Evolutionary conservation across 2,888 invertebrate genomes (phyloP), one percentile per base, ranked within the genome.

Genomic region (Hesperia comma): DNA sequence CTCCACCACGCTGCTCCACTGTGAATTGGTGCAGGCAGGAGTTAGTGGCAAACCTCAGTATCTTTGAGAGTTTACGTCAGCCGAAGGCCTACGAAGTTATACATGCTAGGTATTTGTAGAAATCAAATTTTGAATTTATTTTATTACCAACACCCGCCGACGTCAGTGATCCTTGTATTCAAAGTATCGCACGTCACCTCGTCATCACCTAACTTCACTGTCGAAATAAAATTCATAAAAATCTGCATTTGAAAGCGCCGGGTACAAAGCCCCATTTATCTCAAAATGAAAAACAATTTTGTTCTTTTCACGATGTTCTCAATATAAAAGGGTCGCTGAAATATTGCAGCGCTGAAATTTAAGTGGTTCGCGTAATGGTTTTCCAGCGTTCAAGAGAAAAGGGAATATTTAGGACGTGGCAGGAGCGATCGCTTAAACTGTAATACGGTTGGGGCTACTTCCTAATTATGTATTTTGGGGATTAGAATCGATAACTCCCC

Each of bases 211-310:
- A 51, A 54, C 17, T 62, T 41, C 49, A 54, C 41, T 55, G 32
- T 43, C 19, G 17, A 62, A 62, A 62, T 43, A 8, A 33, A 55
- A 55, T 55, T 55, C 54, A 43, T 62, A 62, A 62, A 49, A 55
- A 62, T 62, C 62, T 43, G 33, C 62, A 62, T 62, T 55, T 55
- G 62, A 55, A 62, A 55, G 62, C 62, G 62, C 15, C 14, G 14
- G 32, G 43, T 41, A 62, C 62, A 62, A 62, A 62, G 55, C 15
- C 17, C 55, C 43, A 55, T 62, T 62, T 62, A 62, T 62, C 17
- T 62, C 41, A 55, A 62, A 62, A 55, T 62, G 62, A 55, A 55
- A 55, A 43, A 62, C 62, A 62, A 62, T 55, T 62, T 55, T 62
- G 62, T 55, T 43, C 62, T 62, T 62, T 62, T 55, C 55, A 41